Conservation (phyloP, 2,888 invertebrate genomes). For the Pollenia amentaria region DNA sequence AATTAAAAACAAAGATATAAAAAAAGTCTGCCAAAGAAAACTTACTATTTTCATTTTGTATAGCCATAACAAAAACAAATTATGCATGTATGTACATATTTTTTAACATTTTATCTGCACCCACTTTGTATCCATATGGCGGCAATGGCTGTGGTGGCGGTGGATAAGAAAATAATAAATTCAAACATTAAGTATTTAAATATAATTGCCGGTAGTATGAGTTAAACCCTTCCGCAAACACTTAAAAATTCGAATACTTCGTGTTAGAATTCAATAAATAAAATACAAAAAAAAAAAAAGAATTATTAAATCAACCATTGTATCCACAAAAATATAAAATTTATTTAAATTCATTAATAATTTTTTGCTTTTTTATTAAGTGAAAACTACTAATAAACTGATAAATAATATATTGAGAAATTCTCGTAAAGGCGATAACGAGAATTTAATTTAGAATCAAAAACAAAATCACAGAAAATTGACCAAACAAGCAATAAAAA, state of each 20-base stretch:
- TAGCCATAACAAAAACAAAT: neutral
- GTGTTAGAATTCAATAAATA: slow-evolving; percentile 46
- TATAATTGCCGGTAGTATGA: slow-evolving; percentile 3
- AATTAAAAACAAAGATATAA: slow-evolving; percentile 29
- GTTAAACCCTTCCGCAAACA: neutral
- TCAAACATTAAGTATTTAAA: slow-evolving; percentile 17
- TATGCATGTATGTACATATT: neutral
- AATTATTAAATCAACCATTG: neutral
- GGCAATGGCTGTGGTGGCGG: neutral
- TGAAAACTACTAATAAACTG: slow-evolving; percentile 21
- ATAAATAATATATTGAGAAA: slow-evolving; percentile 28
- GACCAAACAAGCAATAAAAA: slow-evolving; percentile 35
- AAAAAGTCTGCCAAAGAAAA: slow-evolving; percentile 11
- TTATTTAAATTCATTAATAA: slow-evolving; percentile 26
- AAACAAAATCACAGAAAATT: slow-evolving; percentile 17
- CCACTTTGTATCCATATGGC: slow-evolving; percentile 49
- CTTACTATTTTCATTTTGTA: neutral
- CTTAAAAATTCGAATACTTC: slow-evolving; percentile 5
- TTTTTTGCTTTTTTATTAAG: slow-evolving; percentile 18
- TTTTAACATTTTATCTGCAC: slow-evolving; percentile 33
- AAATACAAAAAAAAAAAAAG: neutral
- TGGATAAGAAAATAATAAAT: neutral
- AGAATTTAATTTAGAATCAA: slow-evolving; percentile 10
- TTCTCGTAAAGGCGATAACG: slow-evolving; percentile 19
- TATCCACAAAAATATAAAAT: slow-evolving; percentile 12